Percentiles rank a stretch among this genome's conserved stretches.
These are phyloP conservation scores for Sceloporus undulatus DNA, from an alignment of 2,113 vertebrate genomes.

Conservation along the genomic window DNA sequence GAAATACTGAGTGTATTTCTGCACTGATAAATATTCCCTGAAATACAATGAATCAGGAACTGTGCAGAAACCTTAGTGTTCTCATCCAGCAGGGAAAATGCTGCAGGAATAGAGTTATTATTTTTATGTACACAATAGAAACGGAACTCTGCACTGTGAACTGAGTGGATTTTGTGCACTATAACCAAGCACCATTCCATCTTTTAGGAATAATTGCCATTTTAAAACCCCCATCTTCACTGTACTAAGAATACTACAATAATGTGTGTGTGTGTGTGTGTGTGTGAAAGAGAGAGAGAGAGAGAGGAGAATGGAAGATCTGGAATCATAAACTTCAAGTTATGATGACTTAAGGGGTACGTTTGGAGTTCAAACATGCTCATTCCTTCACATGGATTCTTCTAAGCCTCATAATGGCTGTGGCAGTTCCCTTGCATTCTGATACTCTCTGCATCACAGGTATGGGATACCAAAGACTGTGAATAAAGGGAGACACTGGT, in stretches of 20 bases:
- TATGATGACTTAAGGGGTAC: background rate
- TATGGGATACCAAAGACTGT: background rate
- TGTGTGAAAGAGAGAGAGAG: too few relatives aligned
- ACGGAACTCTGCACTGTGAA: slow-evolving; percentile 70
- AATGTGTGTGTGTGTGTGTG: background rate
- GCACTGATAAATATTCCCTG: too few relatives aligned
- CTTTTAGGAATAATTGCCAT: slow-evolving; percentile 56
- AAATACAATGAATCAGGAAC: too few relatives aligned
- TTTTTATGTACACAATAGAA: slow-evolving; percentile 72
- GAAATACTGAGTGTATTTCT: too few relatives aligned
- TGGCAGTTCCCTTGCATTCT: background rate
- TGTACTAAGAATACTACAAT: slow-evolving; percentile 10
- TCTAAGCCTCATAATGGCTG: background rate
- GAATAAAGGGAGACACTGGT: background rate
- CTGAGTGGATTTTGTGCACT: slow-evolving; percentile 62
- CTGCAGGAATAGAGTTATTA: slow-evolving; percentile 66
- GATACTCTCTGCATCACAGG: background rate
- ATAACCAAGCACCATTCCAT: slow-evolving; percentile 40
- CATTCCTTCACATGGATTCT: background rate
- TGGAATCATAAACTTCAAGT: slow-evolving; percentile 49
- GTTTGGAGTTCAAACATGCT: background rate
- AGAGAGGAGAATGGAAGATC: background rate
- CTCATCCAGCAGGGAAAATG: too few relatives aligned
- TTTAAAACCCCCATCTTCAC: background rate
- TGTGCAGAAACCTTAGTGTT: too few relatives aligned